Conservation (phyloP, 2,888 invertebrate species). For the Drosophila anceps region DNA sequence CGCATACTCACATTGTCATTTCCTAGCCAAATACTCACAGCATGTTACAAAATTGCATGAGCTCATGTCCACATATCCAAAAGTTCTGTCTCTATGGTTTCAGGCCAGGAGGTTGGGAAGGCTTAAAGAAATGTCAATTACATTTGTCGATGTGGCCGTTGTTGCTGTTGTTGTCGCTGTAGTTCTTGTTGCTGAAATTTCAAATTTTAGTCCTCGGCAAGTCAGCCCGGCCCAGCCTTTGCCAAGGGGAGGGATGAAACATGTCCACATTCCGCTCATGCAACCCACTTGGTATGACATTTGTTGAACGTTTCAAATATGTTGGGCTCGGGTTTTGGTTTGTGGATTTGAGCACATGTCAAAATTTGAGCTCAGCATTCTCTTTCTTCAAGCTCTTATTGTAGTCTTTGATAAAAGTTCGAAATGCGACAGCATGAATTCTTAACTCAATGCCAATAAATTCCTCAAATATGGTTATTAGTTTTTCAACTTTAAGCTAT, state of each 20-base stretch:
- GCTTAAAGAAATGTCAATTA: constrained; percentile 78
- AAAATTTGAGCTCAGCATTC: constrained; percentile 23
- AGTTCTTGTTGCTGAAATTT: constrained; percentile 58
- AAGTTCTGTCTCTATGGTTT: constrained; percentile 56
- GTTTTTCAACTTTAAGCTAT: constrained; percentile 31
- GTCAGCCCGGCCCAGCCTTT: background rate
- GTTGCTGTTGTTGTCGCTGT: constrained; percentile 11
- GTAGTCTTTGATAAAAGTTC: constrained; percentile 47
- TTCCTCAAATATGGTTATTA: constrained; percentile 34
- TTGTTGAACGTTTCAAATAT: constrained; percentile 45
- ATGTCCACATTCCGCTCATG: constrained; percentile 32
- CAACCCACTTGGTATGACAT: constrained; percentile 31
- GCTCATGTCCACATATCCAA: constrained; percentile 37
- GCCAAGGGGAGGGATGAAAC: constrained; percentile 21
- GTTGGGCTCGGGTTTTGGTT: constrained; percentile 7
- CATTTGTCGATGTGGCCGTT: constrained; percentile 73
- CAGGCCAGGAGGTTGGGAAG: constrained; percentile 23
- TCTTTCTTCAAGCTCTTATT: constrained; percentile 1
- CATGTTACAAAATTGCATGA: constrained; percentile 53
- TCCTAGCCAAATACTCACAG: constrained; percentile 44
- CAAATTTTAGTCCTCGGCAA: constrained; percentile 58
- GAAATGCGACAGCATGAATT: constrained; percentile 46
- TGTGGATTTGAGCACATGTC: constrained; percentile 48
- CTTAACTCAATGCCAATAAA: constrained; percentile 30
- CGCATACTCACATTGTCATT: constrained; percentile 13